phyloP scores from a whole-genome alignment of 2,888 invertebrate species.

The Agrilus mali region DNA sequence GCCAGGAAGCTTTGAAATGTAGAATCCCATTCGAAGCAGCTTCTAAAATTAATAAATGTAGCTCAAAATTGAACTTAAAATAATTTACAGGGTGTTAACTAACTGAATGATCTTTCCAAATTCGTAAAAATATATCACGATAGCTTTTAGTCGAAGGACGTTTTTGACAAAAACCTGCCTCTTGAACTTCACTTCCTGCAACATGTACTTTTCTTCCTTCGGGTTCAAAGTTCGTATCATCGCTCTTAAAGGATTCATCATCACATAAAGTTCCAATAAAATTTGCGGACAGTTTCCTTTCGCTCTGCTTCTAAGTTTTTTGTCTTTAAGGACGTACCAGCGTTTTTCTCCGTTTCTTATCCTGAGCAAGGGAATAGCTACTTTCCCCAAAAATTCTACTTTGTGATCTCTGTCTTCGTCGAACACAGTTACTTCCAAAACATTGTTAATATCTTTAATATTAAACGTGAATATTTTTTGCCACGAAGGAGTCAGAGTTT shows the following conservation, averaged over 20 bases:
- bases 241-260: constrained; percentile 91
- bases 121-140: constrained; percentile 81
- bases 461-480: constrained; percentile 97
- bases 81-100: constrained; percentile 31
- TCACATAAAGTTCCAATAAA: constrained; percentile 77
- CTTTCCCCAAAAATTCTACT: constrained; percentile 91
- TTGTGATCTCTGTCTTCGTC: constrained; percentile 98
- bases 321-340: constrained; percentile 95
- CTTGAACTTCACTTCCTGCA: constrained; percentile 91
- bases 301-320: constrained; percentile 78
- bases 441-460: constrained; percentile 91
- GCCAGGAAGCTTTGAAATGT: constrained; percentile 72
- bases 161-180: constrained; percentile 87
- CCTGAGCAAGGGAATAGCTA: constrained; percentile 62
- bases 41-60: constrained; percentile 41
- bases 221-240: constrained; percentile 88
- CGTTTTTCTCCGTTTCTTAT: constrained; percentile 83
- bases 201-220: constrained; percentile 89
- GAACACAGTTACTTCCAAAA: constrained; percentile 89
- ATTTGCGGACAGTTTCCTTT: constrained; percentile 88
- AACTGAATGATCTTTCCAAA: constrained; percentile 84
- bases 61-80: neutral
- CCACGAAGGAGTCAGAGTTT: constrained; percentile 93
- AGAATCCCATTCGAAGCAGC: constrained; percentile 96
- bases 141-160: constrained; percentile 81